Base-by-base conservation (phyloP, 2,888 invertebrate genomes). In the Leptinotarsa peninsularis region DNA sequence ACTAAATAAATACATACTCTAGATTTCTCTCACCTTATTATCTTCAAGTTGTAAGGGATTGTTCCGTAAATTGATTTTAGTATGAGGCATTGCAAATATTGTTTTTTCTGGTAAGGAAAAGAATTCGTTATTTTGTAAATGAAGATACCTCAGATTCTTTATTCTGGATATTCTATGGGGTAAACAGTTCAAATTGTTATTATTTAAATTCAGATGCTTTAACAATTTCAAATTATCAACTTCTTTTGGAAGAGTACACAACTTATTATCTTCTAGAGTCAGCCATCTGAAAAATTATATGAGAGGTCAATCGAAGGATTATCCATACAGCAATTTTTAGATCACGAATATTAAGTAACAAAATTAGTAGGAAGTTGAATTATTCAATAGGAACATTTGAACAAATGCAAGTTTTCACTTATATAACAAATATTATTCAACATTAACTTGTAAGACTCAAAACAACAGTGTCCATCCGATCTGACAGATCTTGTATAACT, bases 161-260 rank as follows among this genome's bases (percentile, higher is more conserved):
- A 87, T 79, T 77, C 84, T 84, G 18, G 84, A 76, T 18, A 88
- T 67, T 72, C 81, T 81, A 21, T 77, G 72, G n/a, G 93, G 93
- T 76, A 93, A 89, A 72, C 88, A 86, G 4, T 82, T 86, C 1
- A 93, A 84, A 15, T 86, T 83, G 83, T 93, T 93, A 71, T 90
- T 90, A 72, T 90, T 89, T 3, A 93, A 86, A 87, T 93, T 93
- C 54, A 93, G 89, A 85, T 93, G 93, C 3, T 91, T 89, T 7
- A 93, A 84, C 0, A 89, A 89, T 17, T 89, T 88, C 84, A 93
- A 87, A 10, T 88, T 87, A 27, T 89, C 87, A 86, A 93, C 89
- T 10, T 89, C 87, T 13, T 84, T 78, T 0, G 93, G 93, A 49
- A 93, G 75, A 0, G 85, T 85, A 18, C 88, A 88, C 66, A 93